Base-by-base conservation (phyloP, 1,140 invertebrate species). In the Nasonia longicornis region DNA sequence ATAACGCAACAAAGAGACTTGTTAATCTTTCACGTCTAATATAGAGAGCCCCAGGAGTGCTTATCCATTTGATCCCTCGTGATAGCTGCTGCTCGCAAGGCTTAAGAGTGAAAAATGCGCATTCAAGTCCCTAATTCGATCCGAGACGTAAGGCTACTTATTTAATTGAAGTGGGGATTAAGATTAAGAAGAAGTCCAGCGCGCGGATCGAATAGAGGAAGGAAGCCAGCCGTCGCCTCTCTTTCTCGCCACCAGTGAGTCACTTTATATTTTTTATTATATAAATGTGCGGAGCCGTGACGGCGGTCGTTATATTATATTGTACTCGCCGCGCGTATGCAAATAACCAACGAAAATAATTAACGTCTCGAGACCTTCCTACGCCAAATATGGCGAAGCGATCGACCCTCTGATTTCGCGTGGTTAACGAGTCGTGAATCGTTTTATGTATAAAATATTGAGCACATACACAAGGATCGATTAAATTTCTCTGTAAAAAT, bases 111-210 rank as follows among this genome's bases (percentile, higher is more conserved):
- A 71, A 71, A 71, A 71, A 71, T 71, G 26, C 26, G 22, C 64
- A 67, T 67, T 67, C 64, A 78, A 71, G 14, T 58, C 38, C 52
- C 7, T 80, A 80, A 75, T 66, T 74, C 42, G 63, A 80, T 80
- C 26, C 29, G 38, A 35, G 26, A 45, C n/a, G 66, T 58, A 58
- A 80, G 22, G 67, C 63, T 67, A 80, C 29, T 80, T 74, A 75
- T 75, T 31, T 75, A 75, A 75, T 80, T 80, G 29, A 75, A 75
- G 72, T 52, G 26, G 63, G 20, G 42, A 75, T 80, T 80, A 80
- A 75, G 10, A 80, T 80, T 52, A 80, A 69, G 16, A 75, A 80
- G 64, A 75, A 80, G 72, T 29, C 31, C 64, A 67, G 45, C 7
- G 29, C 12, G 29, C 12, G 29, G 38, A 67, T 80, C 38, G 16